Evolutionary conservation across 2,113 vertebrate genomes (phyloP), one percentile per base, ranked within the genome.

Genomic region (Grantiella picta): DNA sequence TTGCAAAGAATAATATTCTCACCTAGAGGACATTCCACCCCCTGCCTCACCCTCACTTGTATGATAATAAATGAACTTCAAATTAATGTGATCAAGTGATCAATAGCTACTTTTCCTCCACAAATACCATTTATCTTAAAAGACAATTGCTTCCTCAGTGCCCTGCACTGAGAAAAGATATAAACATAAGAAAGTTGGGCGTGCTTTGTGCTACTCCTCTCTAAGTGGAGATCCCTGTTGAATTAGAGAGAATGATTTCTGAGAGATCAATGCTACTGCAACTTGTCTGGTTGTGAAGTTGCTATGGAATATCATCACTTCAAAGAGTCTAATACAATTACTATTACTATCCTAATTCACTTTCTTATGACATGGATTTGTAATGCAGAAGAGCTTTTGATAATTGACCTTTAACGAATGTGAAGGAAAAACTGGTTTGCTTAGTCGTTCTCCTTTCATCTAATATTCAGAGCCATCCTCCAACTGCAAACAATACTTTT

Each of bases 361-460:
- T 82, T 90, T 86, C 69, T 72, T 85, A 45, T 92, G 73, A 92
- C 2, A 3, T 52, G 77, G 72, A 89, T 77, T 93, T 91, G 56
- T 73, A 94, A 92, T 35, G 52, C 56, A 81, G 66, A 83, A 85
- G 47, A 89, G 52, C 25, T 82, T 95, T 83, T 82, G 52, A 85
- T 66, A 92, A 86, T 25, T 82, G 92, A 81, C 86, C 82, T 61
- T 81, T 89, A 90, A 60, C 38, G 63, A 81, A 79, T 38, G 31
- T 27, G 64, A 95, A 91, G 71, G 52, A 57, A 92, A 86, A 89
- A 47, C 35, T 66, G n/a, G 31, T 59, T 89, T 78, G 28, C 50
- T 89, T 60, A 93, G 91, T 63, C 9, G 45, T 92, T 96, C 54
- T 91, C 52, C 75, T 76, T 91, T 94, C 73, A 94, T 89, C 71